Evolutionary conservation across 1,140 invertebrate genomes (phyloP).

Genomic region (Drosophila fuyamai): DNA sequence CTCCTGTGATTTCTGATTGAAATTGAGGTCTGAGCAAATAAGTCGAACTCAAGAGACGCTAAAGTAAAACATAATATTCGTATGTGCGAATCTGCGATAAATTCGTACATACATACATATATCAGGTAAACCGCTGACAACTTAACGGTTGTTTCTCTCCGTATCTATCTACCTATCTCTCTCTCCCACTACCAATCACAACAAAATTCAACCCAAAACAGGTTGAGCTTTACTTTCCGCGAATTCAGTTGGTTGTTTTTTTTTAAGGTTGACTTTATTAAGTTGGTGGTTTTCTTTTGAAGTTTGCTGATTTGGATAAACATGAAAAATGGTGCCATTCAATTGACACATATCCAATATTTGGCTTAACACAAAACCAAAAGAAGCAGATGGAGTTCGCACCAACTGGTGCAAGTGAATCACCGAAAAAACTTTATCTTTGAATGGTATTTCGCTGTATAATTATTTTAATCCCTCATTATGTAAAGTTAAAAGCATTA

Average conservation of each 20-base stretch:
- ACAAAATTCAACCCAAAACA: slow-evolving; percentile 57
- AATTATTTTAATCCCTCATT: too few relatives aligned
- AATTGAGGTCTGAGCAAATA: slow-evolving; percentile 38
- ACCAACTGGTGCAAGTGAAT: background rate
- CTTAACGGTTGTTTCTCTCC: slow-evolving; percentile 62
- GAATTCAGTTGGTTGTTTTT: slow-evolving; percentile 38
- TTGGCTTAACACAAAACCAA: slow-evolving; percentile 3
- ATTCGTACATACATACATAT: slow-evolving; percentile 5
- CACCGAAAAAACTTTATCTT: too few relatives aligned
- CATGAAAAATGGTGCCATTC: slow-evolving; percentile 62
- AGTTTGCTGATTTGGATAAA: slow-evolving; percentile 68
- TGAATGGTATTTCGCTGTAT: too few relatives aligned
- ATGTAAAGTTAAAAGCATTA: background rate
- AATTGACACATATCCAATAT: slow-evolving; percentile 66
- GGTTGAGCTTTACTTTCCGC: slow-evolving; percentile 66
- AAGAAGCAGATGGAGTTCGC: background rate
- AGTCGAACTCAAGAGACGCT: slow-evolving; percentile 12
- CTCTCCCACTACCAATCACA: slow-evolving; percentile 34
- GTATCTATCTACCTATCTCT: slow-evolving; percentile 4
- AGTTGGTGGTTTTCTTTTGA: slow-evolving; percentile 20
- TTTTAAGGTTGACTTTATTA: slow-evolving; percentile 22
- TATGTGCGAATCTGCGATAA: slow-evolving; percentile 1
- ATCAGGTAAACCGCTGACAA: slow-evolving; percentile 43
- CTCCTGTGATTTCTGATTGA: background rate
- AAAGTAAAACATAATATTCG: slow-evolving; percentile 15